Evolutionary conservation across 2,797 vertebrate genomes (phyloP).

Genomic region (Tenualosa ilisha): DNA sequence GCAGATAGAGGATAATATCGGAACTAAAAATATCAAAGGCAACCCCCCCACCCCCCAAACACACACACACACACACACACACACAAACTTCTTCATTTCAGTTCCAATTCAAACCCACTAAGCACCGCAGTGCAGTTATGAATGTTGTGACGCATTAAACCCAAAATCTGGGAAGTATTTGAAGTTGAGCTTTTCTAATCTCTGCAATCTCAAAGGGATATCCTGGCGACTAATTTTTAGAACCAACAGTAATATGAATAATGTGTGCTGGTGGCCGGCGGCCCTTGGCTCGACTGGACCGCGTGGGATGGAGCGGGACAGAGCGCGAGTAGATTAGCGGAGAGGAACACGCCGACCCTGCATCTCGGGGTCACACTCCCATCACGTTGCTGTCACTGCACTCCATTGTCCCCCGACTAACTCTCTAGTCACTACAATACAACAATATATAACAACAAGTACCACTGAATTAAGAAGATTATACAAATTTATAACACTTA

Average conservation of each 20-base stretch:
- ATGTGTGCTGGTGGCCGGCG: constrained; percentile 67
- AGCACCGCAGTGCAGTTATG: constrained; percentile 52
- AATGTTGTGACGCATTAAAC: constrained; percentile 59
- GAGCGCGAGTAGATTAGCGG: constrained; percentile 5
- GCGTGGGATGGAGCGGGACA: not conserved
- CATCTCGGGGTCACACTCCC: not conserved
- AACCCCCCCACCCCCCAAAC: constrained; percentile 28
- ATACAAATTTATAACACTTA: too few species aligned
- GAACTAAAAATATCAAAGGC: constrained; percentile 54
- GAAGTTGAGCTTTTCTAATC: constrained; percentile 72
- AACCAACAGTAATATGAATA: constrained; percentile 78
- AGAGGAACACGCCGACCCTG: not conserved
- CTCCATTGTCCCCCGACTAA: not conserved
- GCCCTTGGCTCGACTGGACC: constrained; percentile 41
- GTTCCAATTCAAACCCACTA: constrained; percentile 13
- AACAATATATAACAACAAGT: too few species aligned
- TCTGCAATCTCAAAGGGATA: constrained; percentile 75
- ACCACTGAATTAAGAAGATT: too few species aligned
- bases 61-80: not conserved
- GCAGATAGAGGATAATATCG: constrained; percentile 47
- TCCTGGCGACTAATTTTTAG: constrained; percentile 77
- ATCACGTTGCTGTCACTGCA: not conserved
- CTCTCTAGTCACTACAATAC: too few species aligned
- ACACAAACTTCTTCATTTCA: constrained; percentile 33
- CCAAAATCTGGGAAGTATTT: constrained; percentile 72